Evolutionary conservation across 1,140 invertebrate species (phyloP).

Genomic region (Drosophila elegans): DNA sequence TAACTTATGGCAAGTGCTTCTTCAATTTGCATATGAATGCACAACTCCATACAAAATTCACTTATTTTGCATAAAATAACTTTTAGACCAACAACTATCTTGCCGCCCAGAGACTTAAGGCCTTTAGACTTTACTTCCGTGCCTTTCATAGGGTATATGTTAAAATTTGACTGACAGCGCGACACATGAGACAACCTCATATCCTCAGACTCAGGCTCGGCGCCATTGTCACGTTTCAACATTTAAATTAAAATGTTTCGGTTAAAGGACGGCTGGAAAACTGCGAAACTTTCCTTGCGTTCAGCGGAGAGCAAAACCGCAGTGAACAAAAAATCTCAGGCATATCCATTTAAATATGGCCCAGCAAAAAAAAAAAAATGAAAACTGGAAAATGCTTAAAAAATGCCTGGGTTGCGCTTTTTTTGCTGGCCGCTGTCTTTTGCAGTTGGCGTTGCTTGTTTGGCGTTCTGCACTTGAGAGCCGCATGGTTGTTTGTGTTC

Average conservation of each 20-base stretch:
- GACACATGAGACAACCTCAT: slow-evolving; percentile 66
- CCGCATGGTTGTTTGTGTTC: slow-evolving; percentile 50
- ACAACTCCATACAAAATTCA: background rate
- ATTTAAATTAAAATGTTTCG: slow-evolving; percentile 83
- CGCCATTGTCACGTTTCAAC: slow-evolving; percentile 78
- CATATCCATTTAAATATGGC: slow-evolving; percentile 65
- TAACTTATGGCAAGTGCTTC: background rate
- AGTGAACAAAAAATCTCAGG: slow-evolving; percentile 58
- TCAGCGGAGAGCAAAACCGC: slow-evolving; percentile 22
- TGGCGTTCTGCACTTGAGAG: slow-evolving; percentile 74
- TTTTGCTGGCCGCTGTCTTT: slow-evolving; percentile 73
- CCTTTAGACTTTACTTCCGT: background rate
- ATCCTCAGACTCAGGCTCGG: slow-evolving; percentile 47
- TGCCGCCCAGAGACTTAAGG: background rate
- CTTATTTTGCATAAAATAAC: slow-evolving; percentile 20
- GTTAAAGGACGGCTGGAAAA: slow-evolving; percentile 54
- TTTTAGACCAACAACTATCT: slow-evolving; percentile 8
- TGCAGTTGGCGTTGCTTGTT: slow-evolving; percentile 61
- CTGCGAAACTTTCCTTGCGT: slow-evolving; percentile 54
- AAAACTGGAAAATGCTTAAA: slow-evolving; percentile 26
- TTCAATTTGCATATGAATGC: background rate
- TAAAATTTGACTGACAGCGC: slow-evolving; percentile 48
- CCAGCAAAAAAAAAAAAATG: slow-evolving; percentile 15
- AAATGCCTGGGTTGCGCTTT: slow-evolving; percentile 60
- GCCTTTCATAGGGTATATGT: slow-evolving; percentile 30